Conservation (phyloP, 2,888 invertebrate genomes). For the Cantharis rustica region DNA sequence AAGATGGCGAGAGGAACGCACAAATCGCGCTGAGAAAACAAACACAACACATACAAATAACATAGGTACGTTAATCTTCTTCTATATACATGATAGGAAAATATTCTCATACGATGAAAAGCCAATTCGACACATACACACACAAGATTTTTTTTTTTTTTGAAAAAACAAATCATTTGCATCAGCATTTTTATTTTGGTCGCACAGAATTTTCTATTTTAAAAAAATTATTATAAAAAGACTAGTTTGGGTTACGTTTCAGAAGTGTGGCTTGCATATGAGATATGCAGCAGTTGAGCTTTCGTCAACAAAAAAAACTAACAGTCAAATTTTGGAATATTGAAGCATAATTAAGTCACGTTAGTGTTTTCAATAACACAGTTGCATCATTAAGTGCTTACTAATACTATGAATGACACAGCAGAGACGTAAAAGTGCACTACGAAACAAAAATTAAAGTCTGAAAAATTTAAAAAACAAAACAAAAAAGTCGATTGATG, state of each 20-base stretch:
- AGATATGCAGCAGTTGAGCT: constrained; percentile 33
- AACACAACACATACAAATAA: constrained; percentile 52
- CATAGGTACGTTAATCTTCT: constrained; percentile 52
- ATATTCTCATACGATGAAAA: constrained; percentile 39
- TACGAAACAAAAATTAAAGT: constrained; percentile 17
- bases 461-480: constrained; percentile 15
- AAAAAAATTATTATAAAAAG: constrained; percentile 37
- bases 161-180: neutral
- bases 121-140: neutral
- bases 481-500: constrained; percentile 7
- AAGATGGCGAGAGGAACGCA: constrained; percentile 8
- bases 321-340: constrained; percentile 33
- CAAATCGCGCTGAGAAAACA: constrained; percentile 45
- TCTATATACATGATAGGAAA: constrained; percentile 50
- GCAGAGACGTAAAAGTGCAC: constrained; percentile 33
- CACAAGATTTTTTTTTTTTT: neutral
- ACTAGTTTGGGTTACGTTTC: constrained; percentile 53
- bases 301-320: constrained; percentile 23
- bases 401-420: constrained; percentile 26
- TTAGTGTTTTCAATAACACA: constrained; percentile 34
- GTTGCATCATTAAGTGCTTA: constrained; percentile 31
- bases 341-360: constrained; percentile 32
- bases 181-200: constrained; percentile 15
- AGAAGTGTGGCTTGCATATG: constrained; percentile 14
- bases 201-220: constrained; percentile 7